Percentiles rank a stretch among this genome's conserved stretches.
Conservation (phyloP, 1,140 invertebrate species). For the Holcopasites calliopsidis region DNA sequence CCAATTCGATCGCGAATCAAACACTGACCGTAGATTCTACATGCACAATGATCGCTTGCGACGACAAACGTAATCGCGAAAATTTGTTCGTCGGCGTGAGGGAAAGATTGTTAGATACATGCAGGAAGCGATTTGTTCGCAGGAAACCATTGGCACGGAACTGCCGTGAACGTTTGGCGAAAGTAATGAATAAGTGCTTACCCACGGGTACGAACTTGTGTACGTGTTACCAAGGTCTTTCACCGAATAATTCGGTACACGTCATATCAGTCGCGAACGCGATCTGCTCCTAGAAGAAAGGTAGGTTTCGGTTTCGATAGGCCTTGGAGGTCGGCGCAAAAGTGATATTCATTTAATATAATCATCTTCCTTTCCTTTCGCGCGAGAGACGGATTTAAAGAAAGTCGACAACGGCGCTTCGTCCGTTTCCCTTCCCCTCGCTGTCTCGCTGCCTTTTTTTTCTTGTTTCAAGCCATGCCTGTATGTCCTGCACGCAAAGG, state of each 20-base stretch:
- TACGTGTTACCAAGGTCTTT: slow-evolving; percentile 36
- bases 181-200: slow-evolving; percentile 39
- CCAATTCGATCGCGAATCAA: not conserved
- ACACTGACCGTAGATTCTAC: not conserved
- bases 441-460: slow-evolving; percentile 19
- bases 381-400: slow-evolving; percentile 51
- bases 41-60: too few relatives aligned
- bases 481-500: slow-evolving; percentile 16
- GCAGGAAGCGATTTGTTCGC: slow-evolving; percentile 37
- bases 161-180: slow-evolving; percentile 31
- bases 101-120: slow-evolving; percentile 28
- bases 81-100: slow-evolving; percentile 6
- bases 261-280: slow-evolving; percentile 2
- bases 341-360: slow-evolving; percentile 57
- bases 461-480: slow-evolving; percentile 8
- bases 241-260: slow-evolving; percentile 45
- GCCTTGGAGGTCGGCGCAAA: slow-evolving; percentile 67
- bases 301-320: slow-evolving; percentile 63
- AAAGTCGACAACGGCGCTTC: slow-evolving; percentile 51
- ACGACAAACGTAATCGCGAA: not conserved
- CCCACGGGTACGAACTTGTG: not conserved
- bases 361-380: slow-evolving; percentile 49
- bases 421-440: slow-evolving; percentile 2
- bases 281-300: slow-evolving; percentile 48
- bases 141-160: slow-evolving; percentile 38